phyloP scores from a whole-genome alignment of 2,888 invertebrate genomes.

The Megalurothrips usitatus region DNA sequence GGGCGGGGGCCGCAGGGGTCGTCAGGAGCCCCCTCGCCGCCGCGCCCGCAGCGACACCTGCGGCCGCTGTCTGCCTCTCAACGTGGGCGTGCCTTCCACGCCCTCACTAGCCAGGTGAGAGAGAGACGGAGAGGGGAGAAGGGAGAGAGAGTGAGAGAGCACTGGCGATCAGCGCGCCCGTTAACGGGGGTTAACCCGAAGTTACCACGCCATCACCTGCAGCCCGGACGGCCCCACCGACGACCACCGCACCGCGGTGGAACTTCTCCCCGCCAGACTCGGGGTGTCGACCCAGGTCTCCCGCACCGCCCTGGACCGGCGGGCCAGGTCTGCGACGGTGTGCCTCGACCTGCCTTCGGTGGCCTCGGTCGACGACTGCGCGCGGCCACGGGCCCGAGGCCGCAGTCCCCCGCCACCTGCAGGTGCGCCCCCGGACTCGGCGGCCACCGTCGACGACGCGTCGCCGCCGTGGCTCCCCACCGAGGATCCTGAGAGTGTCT shows the following conservation, averaged over 20 bases:
- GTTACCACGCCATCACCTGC: neutral
- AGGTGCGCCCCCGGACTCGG: neutral
- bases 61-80: neutral
- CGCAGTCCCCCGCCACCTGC: too few relatives aligned
- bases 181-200: too few relatives aligned
- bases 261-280: too few relatives aligned
- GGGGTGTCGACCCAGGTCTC: constrained; percentile 2
- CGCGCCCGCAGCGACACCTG: constrained; percentile 3
- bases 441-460: neutral
- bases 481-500: too few relatives aligned
- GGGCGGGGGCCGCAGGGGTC: too few relatives aligned
- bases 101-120: neutral
- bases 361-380: too few relatives aligned
- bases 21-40: neutral
- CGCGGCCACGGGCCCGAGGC: neutral
- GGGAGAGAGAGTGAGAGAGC: too few relatives aligned
- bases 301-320: neutral
- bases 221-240: neutral
- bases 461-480: neutral
- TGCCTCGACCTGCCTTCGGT: constrained; percentile 3
- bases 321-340: neutral
- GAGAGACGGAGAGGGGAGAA: too few relatives aligned
- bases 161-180: too few relatives aligned
- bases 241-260: neutral
- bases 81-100: neutral